phyloP scores from a whole-genome alignment of 1,140 invertebrate genomes.

The Psilanteris sp. region DNA sequence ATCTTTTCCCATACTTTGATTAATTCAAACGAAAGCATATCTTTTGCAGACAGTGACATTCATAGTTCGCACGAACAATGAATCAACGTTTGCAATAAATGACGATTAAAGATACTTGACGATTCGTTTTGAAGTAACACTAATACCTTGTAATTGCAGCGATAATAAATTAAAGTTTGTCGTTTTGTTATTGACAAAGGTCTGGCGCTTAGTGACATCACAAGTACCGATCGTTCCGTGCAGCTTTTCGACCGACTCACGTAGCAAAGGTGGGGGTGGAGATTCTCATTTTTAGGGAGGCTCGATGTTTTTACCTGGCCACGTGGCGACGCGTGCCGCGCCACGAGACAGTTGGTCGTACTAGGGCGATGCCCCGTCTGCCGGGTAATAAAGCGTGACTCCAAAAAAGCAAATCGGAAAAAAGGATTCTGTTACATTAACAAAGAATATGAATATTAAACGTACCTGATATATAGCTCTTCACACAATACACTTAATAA shows the following conservation, averaged over 20 bases:
- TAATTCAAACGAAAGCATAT: too few relatives aligned
- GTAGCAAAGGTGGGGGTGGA: conserved; percentile 45
- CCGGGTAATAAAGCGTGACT: conserved; percentile 57
- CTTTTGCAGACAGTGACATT: too few relatives aligned
- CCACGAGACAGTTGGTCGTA: conserved; percentile 68
- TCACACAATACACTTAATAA: too few relatives aligned
- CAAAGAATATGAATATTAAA: conserved; percentile 34
- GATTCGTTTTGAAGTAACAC: too few relatives aligned
- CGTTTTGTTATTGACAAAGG: neutral
- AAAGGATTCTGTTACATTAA: conserved; percentile 52
- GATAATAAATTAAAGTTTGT: conserved; percentile 32
- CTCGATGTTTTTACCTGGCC: conserved; percentile 71
- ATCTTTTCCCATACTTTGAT: too few relatives aligned
- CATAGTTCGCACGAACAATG: too few relatives aligned
- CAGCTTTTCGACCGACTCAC: conserved; percentile 27
- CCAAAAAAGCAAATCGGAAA: conserved; percentile 61
- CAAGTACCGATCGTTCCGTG: too few relatives aligned
- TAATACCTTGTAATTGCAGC: conserved; percentile 60
- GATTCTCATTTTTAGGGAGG: conserved; percentile 64
- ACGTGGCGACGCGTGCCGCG: conserved; percentile 74
- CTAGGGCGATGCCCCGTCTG: conserved; percentile 62
- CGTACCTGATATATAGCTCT: too few relatives aligned
- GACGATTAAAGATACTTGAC: too few relatives aligned
- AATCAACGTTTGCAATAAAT: too few relatives aligned
- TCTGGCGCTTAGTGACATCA: conserved; percentile 54